Base-by-base conservation (phyloP, 2,113 vertebrate species). In the Thinocorus orbignyianus region DNA sequence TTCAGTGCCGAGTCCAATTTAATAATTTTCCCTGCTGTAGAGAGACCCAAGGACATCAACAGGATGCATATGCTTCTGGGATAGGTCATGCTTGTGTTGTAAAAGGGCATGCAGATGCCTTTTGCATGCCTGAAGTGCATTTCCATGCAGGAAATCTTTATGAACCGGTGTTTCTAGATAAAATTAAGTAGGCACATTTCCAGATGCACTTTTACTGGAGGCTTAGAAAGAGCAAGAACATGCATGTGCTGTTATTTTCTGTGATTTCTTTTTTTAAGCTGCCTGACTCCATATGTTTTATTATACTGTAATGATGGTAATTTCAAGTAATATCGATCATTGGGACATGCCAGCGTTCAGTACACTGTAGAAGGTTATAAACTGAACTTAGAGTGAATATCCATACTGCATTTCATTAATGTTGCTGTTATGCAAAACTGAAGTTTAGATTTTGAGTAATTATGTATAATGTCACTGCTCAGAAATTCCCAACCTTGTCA, bases 51-150 rank as follows among this genome's bases (percentile, higher is more conserved):
- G 89, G 61, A 91, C 86, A 95, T 74, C 81, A 95, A 92, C 89
- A 95, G 93, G 73, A 95, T 93, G 86, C 91, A 69, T 74, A 14
- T 93, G 86, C 81, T 92, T 17, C 52, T 86, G 52, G 16, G 13
- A 39, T 91, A 62, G 62, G 31, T 58, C 62, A 19, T 13, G 17
- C 65, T 66, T 37, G 1, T 84, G 68, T 89, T 89, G 83, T 60
- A 35, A 13, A 72, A 69, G 26, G 65, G 62, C 76, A 31, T 52
- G 83, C 80, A 84, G 92, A 71, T 93, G 73, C 81, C 60, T 96
- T 93, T 82, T 64, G 65, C 74, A 35, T 93, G 93, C 88, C 88
- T 80, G 26, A 62, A 81, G 74, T 90, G 90, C 49, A 65, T 1
- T 46, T 94, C 66, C 79, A 62, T 54, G 25, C 64, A 88, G 94